phyloP scores from a whole-genome alignment of 1,140 invertebrate species.

The Paracyclopina nana region DNA sequence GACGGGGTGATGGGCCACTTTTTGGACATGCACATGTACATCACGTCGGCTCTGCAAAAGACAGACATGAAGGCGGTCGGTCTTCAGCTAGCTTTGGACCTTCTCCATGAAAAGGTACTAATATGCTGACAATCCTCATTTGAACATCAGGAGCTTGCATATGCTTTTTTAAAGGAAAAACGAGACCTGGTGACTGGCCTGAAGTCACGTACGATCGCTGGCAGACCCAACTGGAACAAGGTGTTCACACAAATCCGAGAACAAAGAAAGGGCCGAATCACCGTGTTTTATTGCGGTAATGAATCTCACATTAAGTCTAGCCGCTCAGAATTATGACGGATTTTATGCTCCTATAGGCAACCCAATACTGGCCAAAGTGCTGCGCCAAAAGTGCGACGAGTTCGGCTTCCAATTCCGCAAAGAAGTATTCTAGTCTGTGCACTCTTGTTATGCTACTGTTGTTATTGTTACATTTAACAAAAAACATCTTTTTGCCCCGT shows the following conservation, averaged over 20 bases:
- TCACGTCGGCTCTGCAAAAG: slow-evolving; percentile 69
- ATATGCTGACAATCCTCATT: not conserved
- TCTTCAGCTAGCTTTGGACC: slow-evolving; percentile 65
- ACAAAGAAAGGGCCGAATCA: slow-evolving; percentile 25
- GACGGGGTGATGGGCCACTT: slow-evolving; percentile 34
- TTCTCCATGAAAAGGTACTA: slow-evolving; percentile 61
- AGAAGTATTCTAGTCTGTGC: slow-evolving; percentile 24
- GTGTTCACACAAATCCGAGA: slow-evolving; percentile 25
- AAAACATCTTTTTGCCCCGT: too few relatives aligned
- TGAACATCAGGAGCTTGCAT: not conserved
- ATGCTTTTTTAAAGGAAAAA: slow-evolving; percentile 41
- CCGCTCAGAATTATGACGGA: too few relatives aligned
- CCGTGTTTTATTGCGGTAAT: slow-evolving; percentile 31
- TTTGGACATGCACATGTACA: slow-evolving; percentile 92
- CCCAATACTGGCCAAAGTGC: slow-evolving; percentile 22
- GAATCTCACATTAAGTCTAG: too few relatives aligned
- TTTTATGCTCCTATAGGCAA: too few relatives aligned
- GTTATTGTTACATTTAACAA: too few relatives aligned
- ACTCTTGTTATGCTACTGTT: too few relatives aligned
- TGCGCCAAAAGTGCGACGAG: slow-evolving; percentile 21
- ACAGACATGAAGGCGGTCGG: slow-evolving; percentile 83
- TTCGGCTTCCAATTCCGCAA: slow-evolving; percentile 23
- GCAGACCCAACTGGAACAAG: slow-evolving; percentile 77
- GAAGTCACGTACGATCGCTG: slow-evolving; percentile 74
- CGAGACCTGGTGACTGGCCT: slow-evolving; percentile 75